phyloP scores from a whole-genome alignment of 2,888 invertebrate genomes.

The Operophtera brumata region DNA sequence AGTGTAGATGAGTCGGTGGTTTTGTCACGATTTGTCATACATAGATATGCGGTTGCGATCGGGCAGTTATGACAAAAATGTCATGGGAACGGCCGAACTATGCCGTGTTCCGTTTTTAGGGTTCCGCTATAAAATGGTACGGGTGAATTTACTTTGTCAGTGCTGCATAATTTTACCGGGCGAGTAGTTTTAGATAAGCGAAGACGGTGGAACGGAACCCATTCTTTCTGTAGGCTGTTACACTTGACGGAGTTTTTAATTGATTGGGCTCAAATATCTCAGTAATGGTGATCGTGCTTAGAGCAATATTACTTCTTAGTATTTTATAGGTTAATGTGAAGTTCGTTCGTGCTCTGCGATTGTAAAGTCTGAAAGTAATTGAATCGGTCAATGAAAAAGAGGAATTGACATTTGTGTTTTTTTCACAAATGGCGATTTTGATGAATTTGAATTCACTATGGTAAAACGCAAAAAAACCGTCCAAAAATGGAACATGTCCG shows the following conservation, averaged over 20 bases:
- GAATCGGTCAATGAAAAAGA: too few relatives aligned
- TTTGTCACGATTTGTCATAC: constrained; percentile 80
- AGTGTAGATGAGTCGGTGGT: constrained; percentile 71
- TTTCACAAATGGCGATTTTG: too few relatives aligned
- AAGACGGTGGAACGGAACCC: constrained; percentile 21
- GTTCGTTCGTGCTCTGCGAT: constrained; percentile 24
- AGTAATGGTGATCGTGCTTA: constrained; percentile 55
- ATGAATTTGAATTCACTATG: too few relatives aligned
- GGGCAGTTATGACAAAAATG: constrained; percentile 73
- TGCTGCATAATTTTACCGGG: constrained; percentile 19
- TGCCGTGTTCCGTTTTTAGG: constrained; percentile 35
- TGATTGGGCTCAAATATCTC: constrained; percentile 47
- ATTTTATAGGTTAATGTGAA: constrained; percentile 30
- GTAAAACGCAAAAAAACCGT: too few relatives aligned
- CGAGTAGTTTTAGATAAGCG: constrained; percentile 19
- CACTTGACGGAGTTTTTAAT: constrained; percentile 43
- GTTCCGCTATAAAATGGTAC: constrained; percentile 22
- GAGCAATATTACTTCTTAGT: constrained; percentile 55
- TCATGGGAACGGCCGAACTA: constrained; percentile 66
- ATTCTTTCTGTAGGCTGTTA: constrained; percentile 20
- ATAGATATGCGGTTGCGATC: constrained; percentile 67
- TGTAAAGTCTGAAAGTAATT: constrained; percentile 44
- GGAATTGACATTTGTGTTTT: too few relatives aligned
- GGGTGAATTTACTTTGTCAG: constrained; percentile 15
- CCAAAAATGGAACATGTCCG: too few relatives aligned